These are phyloP conservation scores for Drosophila nigritarsus DNA, from an alignment of 2,888 invertebrate species.

Conservation along the genomic window DNA sequence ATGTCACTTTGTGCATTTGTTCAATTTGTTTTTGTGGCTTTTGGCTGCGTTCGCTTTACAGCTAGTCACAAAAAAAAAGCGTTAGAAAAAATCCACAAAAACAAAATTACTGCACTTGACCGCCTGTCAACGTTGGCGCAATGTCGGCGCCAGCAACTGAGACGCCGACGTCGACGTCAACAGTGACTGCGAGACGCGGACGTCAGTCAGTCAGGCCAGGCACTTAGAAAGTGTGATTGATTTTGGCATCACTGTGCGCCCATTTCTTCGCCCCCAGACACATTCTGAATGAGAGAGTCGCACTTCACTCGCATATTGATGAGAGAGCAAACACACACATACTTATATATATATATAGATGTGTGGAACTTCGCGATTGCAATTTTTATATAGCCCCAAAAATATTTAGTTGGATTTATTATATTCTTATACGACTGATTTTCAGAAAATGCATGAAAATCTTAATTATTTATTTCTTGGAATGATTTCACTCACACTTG, in stretches of 20 bases:
- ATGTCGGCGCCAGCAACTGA: slow-evolving; percentile 17
- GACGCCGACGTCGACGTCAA: slow-evolving; percentile 7
- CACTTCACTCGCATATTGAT: slow-evolving; percentile 65
- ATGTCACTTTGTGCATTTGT: slow-evolving; percentile 51
- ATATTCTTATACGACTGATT: neutral
- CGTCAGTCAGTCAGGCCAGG: slow-evolving; percentile 31
- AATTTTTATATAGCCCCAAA: neutral
- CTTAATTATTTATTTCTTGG: neutral
- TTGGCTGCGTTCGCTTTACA: slow-evolving; percentile 39
- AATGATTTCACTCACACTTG: slow-evolving; percentile 66
- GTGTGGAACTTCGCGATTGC: neutral
- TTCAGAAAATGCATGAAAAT: neutral
- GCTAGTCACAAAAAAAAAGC: slow-evolving; percentile 6
- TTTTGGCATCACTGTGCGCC: slow-evolving; percentile 78
- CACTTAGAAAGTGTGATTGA: slow-evolving; percentile 83
- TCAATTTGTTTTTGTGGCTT: slow-evolving; percentile 49
- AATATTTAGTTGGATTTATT: neutral
- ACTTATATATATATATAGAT: neutral
- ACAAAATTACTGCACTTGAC: slow-evolving; percentile 35
- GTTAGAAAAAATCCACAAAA: neutral
- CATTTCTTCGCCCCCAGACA: slow-evolving; percentile 70
- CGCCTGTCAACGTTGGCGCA: slow-evolving; percentile 45
- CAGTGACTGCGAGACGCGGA: slow-evolving; percentile 38
- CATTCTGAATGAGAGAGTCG: slow-evolving; percentile 70
- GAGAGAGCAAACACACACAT: slow-evolving; percentile 33